phyloP scores from a whole-genome alignment of 2,113 vertebrate genomes.

The Noctilio leporinus region DNA sequence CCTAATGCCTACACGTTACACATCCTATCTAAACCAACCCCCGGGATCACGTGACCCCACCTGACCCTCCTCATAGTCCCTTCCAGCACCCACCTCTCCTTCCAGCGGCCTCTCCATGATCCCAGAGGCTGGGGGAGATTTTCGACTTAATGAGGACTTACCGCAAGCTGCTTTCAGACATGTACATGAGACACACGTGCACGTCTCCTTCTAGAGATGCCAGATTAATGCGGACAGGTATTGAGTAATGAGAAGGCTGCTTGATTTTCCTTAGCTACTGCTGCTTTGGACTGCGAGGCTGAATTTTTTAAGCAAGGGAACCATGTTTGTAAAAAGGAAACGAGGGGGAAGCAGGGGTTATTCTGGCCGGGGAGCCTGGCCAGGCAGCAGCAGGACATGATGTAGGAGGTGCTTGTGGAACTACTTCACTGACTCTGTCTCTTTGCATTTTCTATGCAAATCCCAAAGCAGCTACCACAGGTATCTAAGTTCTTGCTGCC shows the following conservation, averaged over 20 bases:
- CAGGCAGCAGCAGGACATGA: not conserved
- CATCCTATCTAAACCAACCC: not conserved
- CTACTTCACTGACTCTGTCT: not conserved
- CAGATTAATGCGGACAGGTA: not conserved
- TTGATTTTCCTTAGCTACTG: not conserved
- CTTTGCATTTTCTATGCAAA: not conserved
- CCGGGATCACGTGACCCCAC: not conserved
- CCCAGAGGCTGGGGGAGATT: rapidly evolving
- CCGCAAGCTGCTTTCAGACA: not conserved
- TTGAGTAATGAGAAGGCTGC: not conserved
- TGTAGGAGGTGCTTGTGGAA: not conserved
- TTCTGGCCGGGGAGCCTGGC: not conserved
- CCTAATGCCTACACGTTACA: rapidly evolving
- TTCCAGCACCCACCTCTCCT: not conserved
- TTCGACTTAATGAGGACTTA: not conserved
- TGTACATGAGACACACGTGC: rapidly evolving
- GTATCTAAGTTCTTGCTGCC: not conserved
- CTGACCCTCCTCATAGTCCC: no score
- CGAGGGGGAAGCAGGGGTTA: not conserved
- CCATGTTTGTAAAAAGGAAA: not conserved
- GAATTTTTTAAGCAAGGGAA: not conserved
- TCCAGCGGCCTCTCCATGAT: not conserved
- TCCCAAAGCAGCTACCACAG: not conserved
- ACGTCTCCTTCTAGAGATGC: not conserved
- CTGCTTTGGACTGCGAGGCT: not conserved